Conservation (phyloP, 2,888 invertebrate species). For the Acanthosepion esculentum region DNA sequence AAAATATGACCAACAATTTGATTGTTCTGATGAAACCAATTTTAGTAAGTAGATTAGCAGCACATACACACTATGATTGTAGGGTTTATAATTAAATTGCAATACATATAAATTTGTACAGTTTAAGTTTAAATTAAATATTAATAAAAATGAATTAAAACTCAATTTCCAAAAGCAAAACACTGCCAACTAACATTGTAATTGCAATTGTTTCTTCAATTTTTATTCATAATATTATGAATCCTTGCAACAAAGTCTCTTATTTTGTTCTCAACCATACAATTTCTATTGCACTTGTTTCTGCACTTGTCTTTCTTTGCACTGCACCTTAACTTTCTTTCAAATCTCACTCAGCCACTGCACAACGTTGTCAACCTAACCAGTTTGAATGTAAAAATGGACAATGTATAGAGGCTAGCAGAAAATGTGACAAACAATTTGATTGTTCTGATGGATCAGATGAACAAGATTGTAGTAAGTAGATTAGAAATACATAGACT, state of each 20-base stretch:
- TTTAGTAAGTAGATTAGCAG: not conserved
- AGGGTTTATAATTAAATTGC: no score
- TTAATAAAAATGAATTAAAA: no score
- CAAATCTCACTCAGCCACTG: not conserved
- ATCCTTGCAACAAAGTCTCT: not conserved
- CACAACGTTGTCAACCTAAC: slow-evolving; percentile 57
- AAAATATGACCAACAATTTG: not conserved
- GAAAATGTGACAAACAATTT: slow-evolving; percentile 71
- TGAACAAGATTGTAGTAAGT: slow-evolving; percentile 80
- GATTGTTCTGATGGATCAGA: slow-evolving; percentile 85
- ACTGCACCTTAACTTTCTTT: not conserved
- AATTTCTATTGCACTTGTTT: not conserved
- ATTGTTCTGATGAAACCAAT: not conserved
- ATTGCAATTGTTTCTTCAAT: no score
- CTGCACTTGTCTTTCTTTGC: not conserved
- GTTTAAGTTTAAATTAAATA: no score
- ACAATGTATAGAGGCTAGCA: slow-evolving; percentile 57
- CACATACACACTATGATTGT: not conserved
- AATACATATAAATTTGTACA: no score
- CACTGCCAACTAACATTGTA: no score
- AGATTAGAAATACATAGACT: not conserved
- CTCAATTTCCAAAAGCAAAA: no score
- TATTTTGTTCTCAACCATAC: not conserved
- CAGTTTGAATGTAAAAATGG: slow-evolving; percentile 63
- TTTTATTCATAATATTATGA: not conserved